Conservation (phyloP, 2,888 invertebrate species). For the Sinelater perroti region DNA sequence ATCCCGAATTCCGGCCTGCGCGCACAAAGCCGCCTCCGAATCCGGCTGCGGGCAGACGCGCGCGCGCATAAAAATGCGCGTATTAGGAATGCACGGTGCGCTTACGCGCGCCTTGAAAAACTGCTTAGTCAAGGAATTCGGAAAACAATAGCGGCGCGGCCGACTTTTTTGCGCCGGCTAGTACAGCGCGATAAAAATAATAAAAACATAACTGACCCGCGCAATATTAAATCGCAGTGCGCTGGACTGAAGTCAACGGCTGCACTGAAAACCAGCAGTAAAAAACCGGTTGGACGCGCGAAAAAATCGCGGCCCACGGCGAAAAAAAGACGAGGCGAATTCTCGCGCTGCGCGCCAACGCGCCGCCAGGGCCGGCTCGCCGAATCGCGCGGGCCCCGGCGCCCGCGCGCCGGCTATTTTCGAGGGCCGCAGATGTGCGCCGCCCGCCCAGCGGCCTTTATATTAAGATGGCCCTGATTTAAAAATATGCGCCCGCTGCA, state of each 20-base stretch:
- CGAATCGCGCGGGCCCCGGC: too few relatives aligned
- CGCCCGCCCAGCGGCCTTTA: slow-evolving; percentile 12
- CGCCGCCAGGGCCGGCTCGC: too few relatives aligned
- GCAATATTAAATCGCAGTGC: slow-evolving; percentile 58
- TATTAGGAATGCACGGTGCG: slow-evolving; percentile 10
- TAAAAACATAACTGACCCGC: slow-evolving; percentile 60
- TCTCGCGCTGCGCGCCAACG: slow-evolving; percentile 43
- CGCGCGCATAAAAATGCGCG: neutral
- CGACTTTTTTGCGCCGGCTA: slow-evolving; percentile 53
- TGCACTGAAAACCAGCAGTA: slow-evolving; percentile 55
- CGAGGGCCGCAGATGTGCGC: too few relatives aligned
- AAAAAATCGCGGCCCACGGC: slow-evolving; percentile 53
- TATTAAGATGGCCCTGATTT: slow-evolving; percentile 22
- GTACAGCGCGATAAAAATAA: slow-evolving; percentile 58
- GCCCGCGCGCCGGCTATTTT: slow-evolving; percentile 17
- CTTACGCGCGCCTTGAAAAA: slow-evolving; percentile 16
- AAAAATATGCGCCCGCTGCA: too few relatives aligned
- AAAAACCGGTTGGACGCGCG: slow-evolving; percentile 56
- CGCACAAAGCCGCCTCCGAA: too few relatives aligned
- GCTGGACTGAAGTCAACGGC: slow-evolving; percentile 47
- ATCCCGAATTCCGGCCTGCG: too few relatives aligned
- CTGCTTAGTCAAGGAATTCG: slow-evolving; percentile 30
- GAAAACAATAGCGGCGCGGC: slow-evolving; percentile 20
- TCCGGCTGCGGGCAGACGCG: too few relatives aligned
- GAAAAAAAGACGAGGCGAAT: slow-evolving; percentile 50